phyloP scores from a whole-genome alignment of 1,140 invertebrate genomes.

The Hylyphantes graminicola region DNA sequence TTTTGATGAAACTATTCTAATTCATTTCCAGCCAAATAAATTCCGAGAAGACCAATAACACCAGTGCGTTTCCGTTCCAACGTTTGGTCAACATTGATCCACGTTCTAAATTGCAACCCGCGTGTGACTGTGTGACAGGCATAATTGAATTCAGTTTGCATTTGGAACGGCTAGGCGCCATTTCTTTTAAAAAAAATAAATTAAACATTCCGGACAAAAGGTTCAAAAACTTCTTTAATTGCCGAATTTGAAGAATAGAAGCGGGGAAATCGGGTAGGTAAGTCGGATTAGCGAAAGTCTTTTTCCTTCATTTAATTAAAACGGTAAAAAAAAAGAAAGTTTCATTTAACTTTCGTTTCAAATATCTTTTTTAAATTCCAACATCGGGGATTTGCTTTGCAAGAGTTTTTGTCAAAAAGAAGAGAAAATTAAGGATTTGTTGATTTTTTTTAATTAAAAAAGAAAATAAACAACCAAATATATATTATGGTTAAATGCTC shows the following conservation, averaged over 20 bases:
- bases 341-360: slow-evolving; percentile 44
- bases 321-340: not conserved
- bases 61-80: not conserved
- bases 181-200: not conserved
- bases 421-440: too few species aligned
- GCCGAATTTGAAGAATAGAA: slow-evolving; percentile 31
- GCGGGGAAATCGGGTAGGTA: not conserved
- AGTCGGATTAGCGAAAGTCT: not conserved
- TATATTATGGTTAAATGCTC: too few species aligned
- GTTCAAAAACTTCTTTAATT: slow-evolving; percentile 28
- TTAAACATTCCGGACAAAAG: not conserved
- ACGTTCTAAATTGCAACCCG: not conserved
- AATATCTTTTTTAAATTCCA: slow-evolving; percentile 24
- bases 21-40: too few species aligned
- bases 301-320: slow-evolving; percentile 25
- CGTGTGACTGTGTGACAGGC: slow-evolving; percentile 14
- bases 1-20: too few species aligned
- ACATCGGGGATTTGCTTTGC: not conserved
- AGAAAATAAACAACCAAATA: too few species aligned
- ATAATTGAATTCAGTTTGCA: slow-evolving; percentile 16
- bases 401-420: not conserved
- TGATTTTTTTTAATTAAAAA: slow-evolving; percentile 5
- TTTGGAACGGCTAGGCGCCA: not conserved
- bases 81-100: slow-evolving; percentile 5
- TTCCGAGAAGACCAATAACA: slow-evolving; percentile 11